Percentiles rank a stretch among this genome's conserved stretches.
Conservation (phyloP, 2,888 invertebrate genomes). For the Seladonia tumulorum region DNA sequence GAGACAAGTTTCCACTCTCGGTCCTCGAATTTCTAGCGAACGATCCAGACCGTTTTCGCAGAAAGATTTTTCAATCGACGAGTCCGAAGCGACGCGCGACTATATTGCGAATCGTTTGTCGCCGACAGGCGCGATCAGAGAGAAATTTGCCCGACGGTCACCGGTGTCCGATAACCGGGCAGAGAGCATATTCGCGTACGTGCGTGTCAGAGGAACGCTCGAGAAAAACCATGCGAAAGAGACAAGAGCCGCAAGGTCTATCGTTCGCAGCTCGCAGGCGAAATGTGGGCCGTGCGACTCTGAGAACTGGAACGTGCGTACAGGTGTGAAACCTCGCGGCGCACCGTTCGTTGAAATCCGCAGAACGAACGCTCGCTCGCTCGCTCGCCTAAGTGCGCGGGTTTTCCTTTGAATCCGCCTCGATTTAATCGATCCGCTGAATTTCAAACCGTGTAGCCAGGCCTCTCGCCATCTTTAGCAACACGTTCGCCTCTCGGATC, state of each 20-base stretch:
- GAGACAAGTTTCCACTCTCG: too few species aligned
- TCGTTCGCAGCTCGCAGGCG: conserved; percentile 26
- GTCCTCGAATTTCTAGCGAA: too few species aligned
- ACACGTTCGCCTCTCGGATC: conserved; percentile 14
- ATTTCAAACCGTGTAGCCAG: conserved; percentile 31
- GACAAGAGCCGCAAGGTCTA: conserved; percentile 47
- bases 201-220: neutral
- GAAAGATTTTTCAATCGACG: too few species aligned
- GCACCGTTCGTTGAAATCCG: conserved; percentile 33
- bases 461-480: conserved; percentile 27
- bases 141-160: neutral
- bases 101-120: too few species aligned
- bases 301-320: conserved; percentile 74
- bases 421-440: conserved; percentile 48
- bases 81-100: too few species aligned
- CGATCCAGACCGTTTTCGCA: too few species aligned
- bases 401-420: conserved; percentile 51
- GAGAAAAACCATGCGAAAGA: conserved; percentile 4
- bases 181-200: neutral
- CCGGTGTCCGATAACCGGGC: neutral
- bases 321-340: conserved; percentile 70
- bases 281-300: conserved; percentile 74
- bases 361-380: conserved; percentile 2
- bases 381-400: conserved; percentile 1
- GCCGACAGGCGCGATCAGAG: too few species aligned